A percentile compares a stretch with the other conserved stretches of the same genome.
Conservation (phyloP, 2,797 vertebrate species). For the Serranus cabrilla region DNA sequence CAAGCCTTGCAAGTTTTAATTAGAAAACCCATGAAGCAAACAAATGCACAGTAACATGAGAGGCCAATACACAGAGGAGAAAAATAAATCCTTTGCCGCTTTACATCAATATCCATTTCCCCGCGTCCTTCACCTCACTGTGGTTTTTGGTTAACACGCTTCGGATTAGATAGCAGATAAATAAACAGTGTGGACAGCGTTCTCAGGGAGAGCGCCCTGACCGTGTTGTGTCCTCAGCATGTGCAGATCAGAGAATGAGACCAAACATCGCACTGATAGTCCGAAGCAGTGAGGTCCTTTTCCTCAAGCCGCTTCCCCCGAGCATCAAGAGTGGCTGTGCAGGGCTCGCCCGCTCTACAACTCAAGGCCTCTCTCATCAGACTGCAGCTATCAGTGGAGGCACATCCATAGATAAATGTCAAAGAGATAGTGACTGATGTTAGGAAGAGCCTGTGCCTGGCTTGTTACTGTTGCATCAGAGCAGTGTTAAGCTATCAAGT, state of each 20-base stretch:
- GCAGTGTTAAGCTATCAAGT: constrained; percentile 36
- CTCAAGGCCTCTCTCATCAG: constrained; percentile 61
- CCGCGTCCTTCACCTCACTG: constrained; percentile 73
- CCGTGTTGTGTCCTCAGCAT: constrained; percentile 52
- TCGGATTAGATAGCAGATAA: constrained; percentile 77
- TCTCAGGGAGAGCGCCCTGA: constrained; percentile 65
- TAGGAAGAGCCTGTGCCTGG: constrained; percentile 13
- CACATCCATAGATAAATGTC: constrained; percentile 70
- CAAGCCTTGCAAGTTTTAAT: constrained; percentile 71
- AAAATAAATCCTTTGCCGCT: constrained; percentile 74
- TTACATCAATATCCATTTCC: constrained; percentile 77
- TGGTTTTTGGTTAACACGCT: constrained; percentile 78
- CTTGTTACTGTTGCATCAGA: constrained; percentile 43
- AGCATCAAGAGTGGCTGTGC: constrained; percentile 36
- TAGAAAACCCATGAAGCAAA: constrained; percentile 79
- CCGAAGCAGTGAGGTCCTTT: constrained; percentile 32
- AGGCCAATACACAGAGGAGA: constrained; percentile 66
- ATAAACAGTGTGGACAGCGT: constrained; percentile 65
- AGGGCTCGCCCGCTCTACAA: constrained; percentile 6
- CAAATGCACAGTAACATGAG: constrained; percentile 74
- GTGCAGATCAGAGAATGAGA: constrained; percentile 58
- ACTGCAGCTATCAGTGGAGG: constrained; percentile 38
- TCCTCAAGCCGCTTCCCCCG: constrained; percentile 31
- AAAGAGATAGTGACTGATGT: constrained; percentile 49
- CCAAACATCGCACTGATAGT: constrained; percentile 55